These are phyloP conservation scores for Echiichthys vipera DNA, from an alignment of 2,797 vertebrate species.

Conservation along the genomic window DNA sequence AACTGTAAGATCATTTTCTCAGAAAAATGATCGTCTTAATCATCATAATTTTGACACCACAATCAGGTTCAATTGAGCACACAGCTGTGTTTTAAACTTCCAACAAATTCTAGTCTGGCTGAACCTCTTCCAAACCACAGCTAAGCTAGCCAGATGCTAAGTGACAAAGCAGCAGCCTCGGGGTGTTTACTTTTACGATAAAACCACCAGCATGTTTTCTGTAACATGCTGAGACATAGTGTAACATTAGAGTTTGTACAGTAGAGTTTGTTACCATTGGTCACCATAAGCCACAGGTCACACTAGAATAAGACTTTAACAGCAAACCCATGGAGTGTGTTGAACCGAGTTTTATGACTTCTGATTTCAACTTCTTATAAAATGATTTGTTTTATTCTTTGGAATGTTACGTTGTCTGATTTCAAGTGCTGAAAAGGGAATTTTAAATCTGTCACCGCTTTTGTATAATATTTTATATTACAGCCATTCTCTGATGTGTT, in stretches of 20 bases:
- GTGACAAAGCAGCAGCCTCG: neutral
- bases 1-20: neutral
- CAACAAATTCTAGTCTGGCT: too few species aligned
- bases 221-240: neutral
- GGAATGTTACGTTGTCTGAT: constrained; percentile 1
- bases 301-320: neutral
- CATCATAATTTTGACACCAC: neutral
- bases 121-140: neutral
- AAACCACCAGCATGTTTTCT: neutral
- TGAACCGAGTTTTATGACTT: neutral
- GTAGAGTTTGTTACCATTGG: too few species aligned
- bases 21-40: neutral
- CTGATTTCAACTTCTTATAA: neutral
- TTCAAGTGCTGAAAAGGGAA: neutral
- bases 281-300: neutral
- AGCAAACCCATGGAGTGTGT: neutral
- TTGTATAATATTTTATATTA: neutral
- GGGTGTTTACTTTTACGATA: neutral
- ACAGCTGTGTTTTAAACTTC: neutral
- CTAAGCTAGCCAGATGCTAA: neutral
- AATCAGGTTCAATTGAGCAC: neutral
- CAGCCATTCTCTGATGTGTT: neutral
- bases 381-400: neutral
- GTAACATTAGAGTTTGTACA: too few species aligned
- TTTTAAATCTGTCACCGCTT: neutral